Conservation (phyloP, 1,140 invertebrate genomes). For the Diachasmimorpha longicaudata region DNA sequence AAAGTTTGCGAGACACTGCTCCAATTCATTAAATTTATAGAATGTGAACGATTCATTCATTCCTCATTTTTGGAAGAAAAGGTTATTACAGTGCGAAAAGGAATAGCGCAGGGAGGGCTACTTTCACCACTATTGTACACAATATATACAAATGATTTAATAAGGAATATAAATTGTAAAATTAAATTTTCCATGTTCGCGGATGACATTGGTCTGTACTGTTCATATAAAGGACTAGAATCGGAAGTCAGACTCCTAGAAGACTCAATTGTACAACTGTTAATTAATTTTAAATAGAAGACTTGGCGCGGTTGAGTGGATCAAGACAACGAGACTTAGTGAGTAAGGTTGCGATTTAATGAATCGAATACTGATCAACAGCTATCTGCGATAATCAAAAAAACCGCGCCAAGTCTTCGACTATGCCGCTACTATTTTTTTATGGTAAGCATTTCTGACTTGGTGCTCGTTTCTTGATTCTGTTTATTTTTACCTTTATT, state of each 20-base stretch:
- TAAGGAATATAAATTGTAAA: neutral
- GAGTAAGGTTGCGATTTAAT: too few species aligned
- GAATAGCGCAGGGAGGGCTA: constrained; percentile 28
- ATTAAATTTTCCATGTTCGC: neutral
- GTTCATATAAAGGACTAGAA: neutral
- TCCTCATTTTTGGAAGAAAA: neutral
- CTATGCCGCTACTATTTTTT: too few species aligned
- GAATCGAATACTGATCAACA: too few species aligned
- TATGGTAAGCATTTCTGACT: too few species aligned
- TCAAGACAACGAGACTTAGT: too few species aligned
- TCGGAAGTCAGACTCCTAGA: neutral
- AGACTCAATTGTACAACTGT: neutral
- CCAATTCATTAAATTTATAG: neutral
- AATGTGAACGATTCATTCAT: neutral
- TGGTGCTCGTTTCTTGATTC: too few species aligned
- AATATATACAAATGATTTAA: neutral
- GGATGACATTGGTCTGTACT: neutral
- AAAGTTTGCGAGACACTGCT: too few species aligned
- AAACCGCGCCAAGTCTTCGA: too few species aligned
- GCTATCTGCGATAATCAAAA: too few species aligned
- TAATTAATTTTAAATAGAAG: too few species aligned
- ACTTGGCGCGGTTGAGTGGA: too few species aligned
- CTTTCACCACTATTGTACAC: constrained; percentile 14
- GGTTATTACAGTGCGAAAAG: constrained; percentile 10
- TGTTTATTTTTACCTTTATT: too few species aligned